phyloP scores from a whole-genome alignment of 30 jellyfish, hydroid and myxozoan genomes.

The Aurelia coerulea region DNA sequence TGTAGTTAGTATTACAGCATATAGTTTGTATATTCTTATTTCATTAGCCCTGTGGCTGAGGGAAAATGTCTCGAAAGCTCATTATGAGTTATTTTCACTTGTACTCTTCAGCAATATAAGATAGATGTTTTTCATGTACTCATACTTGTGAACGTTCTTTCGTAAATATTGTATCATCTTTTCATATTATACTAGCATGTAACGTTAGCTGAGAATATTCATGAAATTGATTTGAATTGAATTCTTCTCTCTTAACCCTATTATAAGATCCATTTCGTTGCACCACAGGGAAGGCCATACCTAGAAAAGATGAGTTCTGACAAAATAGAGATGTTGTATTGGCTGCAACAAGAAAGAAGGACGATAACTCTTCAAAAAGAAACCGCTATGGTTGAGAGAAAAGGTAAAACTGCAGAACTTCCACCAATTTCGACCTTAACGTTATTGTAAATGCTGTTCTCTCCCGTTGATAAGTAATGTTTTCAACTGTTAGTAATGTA shows the following conservation, averaged over 20 bases:
- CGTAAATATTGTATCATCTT: too few relatives aligned
- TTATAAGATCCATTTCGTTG: neutral
- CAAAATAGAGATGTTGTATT: constrained; percentile 82
- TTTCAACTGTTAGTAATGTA: neutral
- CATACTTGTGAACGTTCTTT: too few relatives aligned
- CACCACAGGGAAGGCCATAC: constrained; percentile 86
- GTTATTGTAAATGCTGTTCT: constrained; percentile 3
- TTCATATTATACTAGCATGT: neutral
- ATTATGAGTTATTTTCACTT: too few relatives aligned
- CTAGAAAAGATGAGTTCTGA: constrained; percentile 70
- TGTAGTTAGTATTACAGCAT: too few relatives aligned
- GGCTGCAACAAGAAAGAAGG: constrained; percentile 95
- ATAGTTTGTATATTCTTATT: too few relatives aligned
- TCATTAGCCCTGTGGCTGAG: too few relatives aligned
- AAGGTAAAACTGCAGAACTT: constrained; percentile 39
- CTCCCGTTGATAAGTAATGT: neutral
- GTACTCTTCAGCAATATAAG: too few relatives aligned
- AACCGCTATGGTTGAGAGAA: neutral
- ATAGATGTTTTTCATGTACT: too few relatives aligned
- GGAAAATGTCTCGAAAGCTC: too few relatives aligned
- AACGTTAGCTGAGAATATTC: too few relatives aligned
- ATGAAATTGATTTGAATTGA: neutral
- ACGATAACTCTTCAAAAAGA: constrained; percentile 19
- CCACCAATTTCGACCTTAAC: constrained; percentile 64
- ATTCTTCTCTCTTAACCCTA: neutral